phyloP scores from a whole-genome alignment of 2,888 invertebrate species.

The Drosophila tanythrix region DNA sequence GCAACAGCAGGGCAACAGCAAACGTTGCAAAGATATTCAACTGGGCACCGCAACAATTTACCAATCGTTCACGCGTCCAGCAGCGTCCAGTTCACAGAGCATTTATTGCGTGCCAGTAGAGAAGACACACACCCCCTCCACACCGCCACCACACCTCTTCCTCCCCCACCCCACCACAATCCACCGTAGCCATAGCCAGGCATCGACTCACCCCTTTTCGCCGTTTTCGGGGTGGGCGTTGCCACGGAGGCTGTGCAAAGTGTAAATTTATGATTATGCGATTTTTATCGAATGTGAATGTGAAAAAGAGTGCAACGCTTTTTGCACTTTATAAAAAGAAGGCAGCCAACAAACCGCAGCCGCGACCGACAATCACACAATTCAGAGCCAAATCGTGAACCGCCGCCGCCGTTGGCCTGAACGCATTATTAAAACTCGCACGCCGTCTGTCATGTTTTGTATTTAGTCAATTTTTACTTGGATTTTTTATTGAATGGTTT shows the following conservation, averaged over 20 bases:
- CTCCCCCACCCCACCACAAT: slow-evolving; percentile 4
- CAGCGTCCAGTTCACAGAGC: slow-evolving; percentile 65
- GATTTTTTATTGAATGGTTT: slow-evolving; percentile 68
- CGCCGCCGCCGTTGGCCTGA: slow-evolving; percentile 45
- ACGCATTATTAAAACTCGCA: slow-evolving; percentile 82
- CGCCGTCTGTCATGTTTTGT: slow-evolving; percentile 80
- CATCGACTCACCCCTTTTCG: slow-evolving; percentile 48
- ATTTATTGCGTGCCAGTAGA: slow-evolving; percentile 57
- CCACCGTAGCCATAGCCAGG: neutral
- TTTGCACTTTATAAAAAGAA: slow-evolving; percentile 81
- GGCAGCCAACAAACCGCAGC: slow-evolving; percentile 23
- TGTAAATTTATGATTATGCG: slow-evolving; percentile 85
- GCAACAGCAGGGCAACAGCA: slow-evolving; percentile 12
- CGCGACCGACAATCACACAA: slow-evolving; percentile 16
- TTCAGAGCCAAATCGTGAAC: slow-evolving; percentile 17
- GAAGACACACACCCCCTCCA: slow-evolving; percentile 4
- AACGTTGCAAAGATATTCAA: slow-evolving; percentile 36
- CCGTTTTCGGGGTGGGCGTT: slow-evolving; percentile 71
- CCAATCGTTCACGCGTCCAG: slow-evolving; percentile 81
- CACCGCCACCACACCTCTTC: neutral
- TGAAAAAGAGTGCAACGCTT: slow-evolving; percentile 77
- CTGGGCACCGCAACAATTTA: slow-evolving; percentile 67
- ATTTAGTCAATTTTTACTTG: slow-evolving; percentile 74
- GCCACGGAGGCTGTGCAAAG: slow-evolving; percentile 84
- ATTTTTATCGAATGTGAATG: slow-evolving; percentile 83